phyloP scores from a whole-genome alignment of 2,113 vertebrate genomes.

The Austrofundulus limnaeus region DNA sequence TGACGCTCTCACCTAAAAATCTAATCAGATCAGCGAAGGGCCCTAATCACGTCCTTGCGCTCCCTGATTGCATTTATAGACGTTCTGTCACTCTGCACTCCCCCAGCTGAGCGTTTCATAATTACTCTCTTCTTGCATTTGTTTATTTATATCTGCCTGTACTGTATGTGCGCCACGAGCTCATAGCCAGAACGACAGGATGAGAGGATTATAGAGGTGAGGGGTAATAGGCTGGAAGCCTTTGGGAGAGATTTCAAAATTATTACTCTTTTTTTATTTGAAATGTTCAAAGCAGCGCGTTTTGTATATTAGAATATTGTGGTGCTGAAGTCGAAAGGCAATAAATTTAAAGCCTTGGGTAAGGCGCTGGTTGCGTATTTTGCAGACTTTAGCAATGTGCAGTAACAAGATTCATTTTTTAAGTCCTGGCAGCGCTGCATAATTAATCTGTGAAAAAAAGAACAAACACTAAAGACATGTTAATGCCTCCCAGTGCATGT shows the following conservation, averaged over 20 bases:
- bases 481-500: no score
- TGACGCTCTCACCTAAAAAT: conserved; percentile 59
- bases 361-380: not conserved
- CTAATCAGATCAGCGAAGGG: conserved; percentile 67
- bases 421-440: not conserved
- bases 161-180: conserved; percentile 27
- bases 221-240: conserved; percentile 28
- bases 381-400: not conserved
- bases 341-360: not conserved
- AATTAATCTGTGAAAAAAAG: not conserved
- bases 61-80: conserved; percentile 76
- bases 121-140: conserved; percentile 66
- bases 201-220: conserved; percentile 33
- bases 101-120: conserved; percentile 70
- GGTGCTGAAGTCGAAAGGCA: not conserved
- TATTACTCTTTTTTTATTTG: conserved; percentile 21
- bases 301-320: conserved; percentile 30
- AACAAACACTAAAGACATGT: not conserved
- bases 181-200: conserved; percentile 17
- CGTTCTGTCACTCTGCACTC: conserved; percentile 57
- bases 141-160: conserved; percentile 67
- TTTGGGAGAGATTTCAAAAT: conserved; percentile 32
- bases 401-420: conserved; percentile 1
- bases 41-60: conserved; percentile 65
- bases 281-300: conserved; percentile 24